Conservation (phyloP, 1,140 invertebrate genomes). For the Yoshiicerus persimilis region DNA sequence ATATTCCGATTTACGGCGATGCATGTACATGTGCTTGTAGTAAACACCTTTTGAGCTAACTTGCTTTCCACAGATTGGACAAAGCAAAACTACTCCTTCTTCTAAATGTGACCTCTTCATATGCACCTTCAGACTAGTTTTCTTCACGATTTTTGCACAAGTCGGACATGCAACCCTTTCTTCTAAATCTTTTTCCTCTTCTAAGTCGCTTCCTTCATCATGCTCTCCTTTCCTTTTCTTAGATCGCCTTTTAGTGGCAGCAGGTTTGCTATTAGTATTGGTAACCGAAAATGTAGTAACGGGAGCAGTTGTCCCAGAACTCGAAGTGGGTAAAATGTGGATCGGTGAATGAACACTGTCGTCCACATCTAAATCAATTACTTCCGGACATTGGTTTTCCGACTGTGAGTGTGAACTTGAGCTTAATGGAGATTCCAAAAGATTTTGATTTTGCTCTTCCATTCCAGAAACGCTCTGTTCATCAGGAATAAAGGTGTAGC, state of each 20-base stretch:
- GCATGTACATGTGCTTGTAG: constrained; percentile 42
- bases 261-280: neutral
- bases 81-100: constrained; percentile 27
- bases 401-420: neutral
- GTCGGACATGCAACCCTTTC: constrained; percentile 32
- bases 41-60: constrained; percentile 40
- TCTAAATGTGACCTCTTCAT: constrained; percentile 37
- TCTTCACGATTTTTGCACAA: constrained; percentile 35
- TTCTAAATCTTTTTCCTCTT: neutral
- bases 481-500: neutral
- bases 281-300: neutral
- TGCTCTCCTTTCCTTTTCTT: neutral
- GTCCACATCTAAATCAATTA: neutral
- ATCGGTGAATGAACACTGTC: neutral
- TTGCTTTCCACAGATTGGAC: constrained; percentile 36
- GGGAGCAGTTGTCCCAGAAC: neutral
- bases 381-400: neutral
- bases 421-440: neutral
- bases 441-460: neutral
- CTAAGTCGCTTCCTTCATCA: neutral
- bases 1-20: constrained; percentile 8
- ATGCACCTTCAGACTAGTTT: constrained; percentile 37
- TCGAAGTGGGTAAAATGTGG: neutral
- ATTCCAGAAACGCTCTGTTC: neutral
- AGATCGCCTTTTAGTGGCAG: neutral